Conservation (phyloP, 2,797 vertebrate genomes). For the Semotilus atromaculatus region DNA sequence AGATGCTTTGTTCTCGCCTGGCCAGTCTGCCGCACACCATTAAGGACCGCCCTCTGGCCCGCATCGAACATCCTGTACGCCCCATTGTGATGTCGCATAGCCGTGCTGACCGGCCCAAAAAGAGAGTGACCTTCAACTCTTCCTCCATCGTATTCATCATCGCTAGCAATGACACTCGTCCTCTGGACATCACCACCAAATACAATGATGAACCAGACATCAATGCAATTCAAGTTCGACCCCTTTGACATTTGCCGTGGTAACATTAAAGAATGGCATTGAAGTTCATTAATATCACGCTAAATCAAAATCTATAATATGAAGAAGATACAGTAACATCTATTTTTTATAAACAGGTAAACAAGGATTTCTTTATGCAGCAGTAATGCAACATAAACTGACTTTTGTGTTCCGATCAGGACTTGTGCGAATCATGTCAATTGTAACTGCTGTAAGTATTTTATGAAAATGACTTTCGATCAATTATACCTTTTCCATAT, state of each 20-base stretch:
- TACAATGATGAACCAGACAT: slow-evolving; percentile 65
- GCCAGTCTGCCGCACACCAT: slow-evolving; percentile 79
- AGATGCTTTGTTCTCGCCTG: slow-evolving; percentile 84
- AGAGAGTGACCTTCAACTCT: slow-evolving; percentile 93
- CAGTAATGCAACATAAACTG: neutral
- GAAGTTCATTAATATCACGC: neutral
- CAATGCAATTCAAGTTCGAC: slow-evolving; percentile 87
- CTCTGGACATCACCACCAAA: slow-evolving; percentile 75
- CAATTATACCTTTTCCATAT: neutral
- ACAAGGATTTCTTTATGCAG: neutral
- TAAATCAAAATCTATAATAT: neutral
- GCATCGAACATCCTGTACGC: slow-evolving; percentile 78
- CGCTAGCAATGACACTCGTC: slow-evolving; percentile 81
- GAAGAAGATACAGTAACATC: neutral
- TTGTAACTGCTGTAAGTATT: slow-evolving; percentile 1
- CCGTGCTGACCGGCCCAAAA: slow-evolving; percentile 83
- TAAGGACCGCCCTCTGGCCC: slow-evolving; percentile 77
- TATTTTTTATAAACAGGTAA: neutral
- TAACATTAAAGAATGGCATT: neutral
- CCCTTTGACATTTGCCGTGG: slow-evolving; percentile 71
- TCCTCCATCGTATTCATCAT: slow-evolving; percentile 95
- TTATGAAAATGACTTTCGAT: neutral
- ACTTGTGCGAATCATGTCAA: neutral
- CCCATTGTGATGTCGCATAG: slow-evolving; percentile 84
- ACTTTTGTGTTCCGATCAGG: neutral